Percentiles rank a stretch among this genome's conserved stretches.
These are phyloP conservation scores for Dasyprocta punctata DNA, from an alignment of 2,113 vertebrate genomes.

Conservation along the genomic window DNA sequence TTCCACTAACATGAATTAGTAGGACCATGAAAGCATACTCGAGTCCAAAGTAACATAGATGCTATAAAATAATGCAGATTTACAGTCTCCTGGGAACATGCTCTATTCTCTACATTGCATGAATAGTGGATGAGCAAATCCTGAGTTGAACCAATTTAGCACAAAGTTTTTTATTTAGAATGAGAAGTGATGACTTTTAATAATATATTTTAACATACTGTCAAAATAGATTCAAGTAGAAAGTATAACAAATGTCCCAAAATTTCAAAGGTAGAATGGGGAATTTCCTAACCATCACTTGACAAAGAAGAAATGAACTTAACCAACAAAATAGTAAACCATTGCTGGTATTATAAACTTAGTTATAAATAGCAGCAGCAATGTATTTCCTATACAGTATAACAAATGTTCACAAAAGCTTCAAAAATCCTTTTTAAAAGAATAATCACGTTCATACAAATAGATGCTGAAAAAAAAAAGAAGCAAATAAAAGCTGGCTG, in stretches of 20 bases:
- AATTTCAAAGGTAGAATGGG: constrained; percentile 38
- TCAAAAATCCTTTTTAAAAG: constrained; percentile 39
- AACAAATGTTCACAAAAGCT: constrained; percentile 63
- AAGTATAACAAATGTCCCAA: not conserved
- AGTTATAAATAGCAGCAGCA: constrained; percentile 18
- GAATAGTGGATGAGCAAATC: constrained; percentile 23
- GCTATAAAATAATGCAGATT: constrained; percentile 2
- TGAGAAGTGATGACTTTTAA: not conserved
- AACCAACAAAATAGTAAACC: constrained; percentile 39
- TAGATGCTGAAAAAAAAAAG: constrained; percentile 10
- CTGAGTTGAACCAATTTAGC: constrained; percentile 37
- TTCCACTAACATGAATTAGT: not conserved
- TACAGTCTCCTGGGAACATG: not conserved
- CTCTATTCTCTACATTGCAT: not conserved
- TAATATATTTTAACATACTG: not conserved
- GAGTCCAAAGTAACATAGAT: not conserved
- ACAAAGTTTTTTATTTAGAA: constrained; percentile 39
- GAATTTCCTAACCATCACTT: constrained; percentile 35
- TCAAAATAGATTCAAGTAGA: constrained; percentile 3
- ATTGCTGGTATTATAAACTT: constrained; percentile 50
- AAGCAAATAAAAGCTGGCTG: constrained; percentile 71
- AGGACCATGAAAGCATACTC: constrained; percentile 30
- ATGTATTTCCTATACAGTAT: constrained; percentile 46
- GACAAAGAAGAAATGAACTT: constrained; percentile 55
- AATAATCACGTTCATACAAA: constrained; percentile 62